Evolutionary conservation across 1,140 invertebrate species (phyloP).

Genomic region (Ceratina australensis): DNA sequence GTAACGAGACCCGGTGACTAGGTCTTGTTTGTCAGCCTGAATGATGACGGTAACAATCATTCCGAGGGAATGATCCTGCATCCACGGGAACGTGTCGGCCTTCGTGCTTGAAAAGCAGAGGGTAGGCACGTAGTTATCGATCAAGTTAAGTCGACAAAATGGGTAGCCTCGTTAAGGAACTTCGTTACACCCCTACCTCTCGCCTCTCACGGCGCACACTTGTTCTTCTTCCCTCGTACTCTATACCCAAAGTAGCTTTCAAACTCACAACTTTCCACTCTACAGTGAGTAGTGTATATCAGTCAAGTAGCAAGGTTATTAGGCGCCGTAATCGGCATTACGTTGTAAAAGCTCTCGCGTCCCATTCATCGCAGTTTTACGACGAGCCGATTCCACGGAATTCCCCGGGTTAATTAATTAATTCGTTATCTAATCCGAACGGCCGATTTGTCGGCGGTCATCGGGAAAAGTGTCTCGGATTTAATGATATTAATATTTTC

Average conservation of each 20-base stretch:
- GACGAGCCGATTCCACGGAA: neutral
- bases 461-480: no score
- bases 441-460: no score
- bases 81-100: slow-evolving; percentile 53
- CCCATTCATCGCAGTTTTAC: slow-evolving; percentile 26
- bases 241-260: slow-evolving; percentile 71
- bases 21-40: neutral
- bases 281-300: slow-evolving; percentile 65
- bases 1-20: no score
- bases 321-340: slow-evolving; percentile 64
- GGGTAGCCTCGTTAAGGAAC: slow-evolving; percentile 75
- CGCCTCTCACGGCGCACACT: slow-evolving; percentile 17
- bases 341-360: slow-evolving; percentile 47
- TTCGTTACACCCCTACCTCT: slow-evolving; percentile 63
- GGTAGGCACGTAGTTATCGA: slow-evolving; percentile 71
- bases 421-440: no score
- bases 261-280: slow-evolving; percentile 74
- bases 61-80: slow-evolving; percentile 52
- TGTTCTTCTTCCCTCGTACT: slow-evolving; percentile 36
- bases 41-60: slow-evolving; percentile 8
- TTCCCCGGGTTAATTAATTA: neutral
- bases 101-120: slow-evolving; percentile 57
- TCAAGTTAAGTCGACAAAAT: slow-evolving; percentile 70
- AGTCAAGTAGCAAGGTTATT: slow-evolving; percentile 65
- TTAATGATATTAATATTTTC: neutral